Base-by-base conservation (phyloP, 35 echinoderm and acorn worm species). In the Diadema setosum region DNA sequence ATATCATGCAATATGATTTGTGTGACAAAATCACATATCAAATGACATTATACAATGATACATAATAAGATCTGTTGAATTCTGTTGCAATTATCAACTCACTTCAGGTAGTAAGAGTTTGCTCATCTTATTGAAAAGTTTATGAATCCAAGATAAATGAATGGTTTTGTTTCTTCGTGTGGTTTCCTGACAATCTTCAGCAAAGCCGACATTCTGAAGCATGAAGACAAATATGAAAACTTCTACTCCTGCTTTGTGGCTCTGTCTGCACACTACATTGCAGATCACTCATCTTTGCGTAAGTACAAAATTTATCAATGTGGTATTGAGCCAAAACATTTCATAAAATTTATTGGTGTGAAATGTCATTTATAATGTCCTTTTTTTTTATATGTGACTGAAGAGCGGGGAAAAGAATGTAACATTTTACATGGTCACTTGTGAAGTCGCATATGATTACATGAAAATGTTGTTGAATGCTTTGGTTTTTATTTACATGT, bases 211-310 rank as follows among this genome's bases (percentile, higher is more conserved):
- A 94, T 99, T 61, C 70, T 94, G 35, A 87, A 84, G 14, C 96
- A 99, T 90, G 92, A 94, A 39, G 96, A 99, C 75, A 91, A 99
- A 75, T 99, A 86, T 90, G 96, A 99, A 80, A 94, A 94, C 70
- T 99, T 99, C 89, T 99, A 94, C 59, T 94, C 96, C 24, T 94
- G 92, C 64, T 94, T 99, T 86, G 96, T 99, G 73, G 93, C 96
- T 16, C 75, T 99, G 17, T 89, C 92, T n/a, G 86, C 96, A 24
- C 92, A 99, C 59, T 99, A 99, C 81, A 99, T 99, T 58, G 89
- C 92, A 9, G 90, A 94, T 45, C 86, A 94, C 46, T 94, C 96
- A 78, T 88, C 93, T 56, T 49, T 89, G 23, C 85, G 96, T 99
- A 87, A 99, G 96, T 94, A 69, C n/a, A n/a, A n/a, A n/a, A n/a